These are phyloP conservation scores for Typhlichthys eigenmanni DNA, from an alignment of 2,797 vertebrate genomes.

Conservation along the genomic window DNA sequence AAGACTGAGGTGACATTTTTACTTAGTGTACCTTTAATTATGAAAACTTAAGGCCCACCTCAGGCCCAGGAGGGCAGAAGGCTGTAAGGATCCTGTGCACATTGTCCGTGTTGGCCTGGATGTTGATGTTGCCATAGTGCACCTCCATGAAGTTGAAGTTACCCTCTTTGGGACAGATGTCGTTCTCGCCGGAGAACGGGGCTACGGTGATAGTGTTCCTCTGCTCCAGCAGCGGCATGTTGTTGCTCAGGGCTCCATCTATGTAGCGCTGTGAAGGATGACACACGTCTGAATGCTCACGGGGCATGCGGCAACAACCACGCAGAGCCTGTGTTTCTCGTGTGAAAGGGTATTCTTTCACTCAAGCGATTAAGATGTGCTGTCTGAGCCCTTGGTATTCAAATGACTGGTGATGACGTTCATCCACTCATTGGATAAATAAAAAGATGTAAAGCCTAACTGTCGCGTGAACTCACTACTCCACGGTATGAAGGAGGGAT, in stretches of 20 bases:
- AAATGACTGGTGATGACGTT: no score
- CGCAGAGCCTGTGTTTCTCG: no score
- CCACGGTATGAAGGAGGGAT: slow-evolving; percentile 87
- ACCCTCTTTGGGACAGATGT: slow-evolving; percentile 86
- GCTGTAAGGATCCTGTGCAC: slow-evolving; percentile 76
- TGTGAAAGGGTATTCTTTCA: no score
- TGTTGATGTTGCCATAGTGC: slow-evolving; percentile 75
- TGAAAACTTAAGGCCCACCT: slow-evolving; percentile 69
- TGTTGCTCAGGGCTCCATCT: slow-evolving; percentile 88
- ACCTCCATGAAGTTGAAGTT: slow-evolving; percentile 80
- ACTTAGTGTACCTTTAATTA: no score
- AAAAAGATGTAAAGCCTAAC: no score
- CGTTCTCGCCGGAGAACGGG: slow-evolving; percentile 88
- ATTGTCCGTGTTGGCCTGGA: slow-evolving; percentile 82
- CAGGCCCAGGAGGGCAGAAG: slow-evolving; percentile 79
- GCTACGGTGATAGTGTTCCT: slow-evolving; percentile 88
- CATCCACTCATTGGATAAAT: no score
- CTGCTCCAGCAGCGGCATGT: slow-evolving; percentile 76
- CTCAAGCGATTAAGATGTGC: no score
- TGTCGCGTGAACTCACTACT: slow-evolving; percentile 79
- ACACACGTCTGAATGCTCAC: background rate
- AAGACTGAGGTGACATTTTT: no score
- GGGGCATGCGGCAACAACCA: no score
- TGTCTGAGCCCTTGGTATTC: no score
- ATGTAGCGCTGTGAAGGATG: slow-evolving; percentile 78